A percentile compares a stretch with the other conserved stretches of the same genome.
These are phyloP conservation scores for Anthophora plumipes DNA, from an alignment of 2,888 invertebrate genomes.

Conservation along the genomic window DNA sequence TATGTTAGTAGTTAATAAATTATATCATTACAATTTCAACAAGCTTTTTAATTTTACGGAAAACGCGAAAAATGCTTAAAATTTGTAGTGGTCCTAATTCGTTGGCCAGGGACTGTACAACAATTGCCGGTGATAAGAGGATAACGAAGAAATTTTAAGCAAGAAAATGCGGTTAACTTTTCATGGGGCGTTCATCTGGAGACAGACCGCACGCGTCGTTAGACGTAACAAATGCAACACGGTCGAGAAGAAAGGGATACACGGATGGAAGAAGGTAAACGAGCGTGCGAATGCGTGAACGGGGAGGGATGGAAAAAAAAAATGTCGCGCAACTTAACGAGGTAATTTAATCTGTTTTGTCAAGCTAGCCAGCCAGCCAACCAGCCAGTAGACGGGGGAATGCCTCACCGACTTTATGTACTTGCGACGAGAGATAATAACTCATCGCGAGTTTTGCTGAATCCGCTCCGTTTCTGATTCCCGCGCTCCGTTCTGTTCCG, in stretches of 20 bases:
- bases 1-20: too few relatives aligned
- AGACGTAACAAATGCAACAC: constrained; percentile 49
- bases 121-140: too few relatives aligned
- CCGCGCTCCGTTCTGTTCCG: neutral
- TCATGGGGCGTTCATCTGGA: constrained; percentile 13
- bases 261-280: constrained; percentile 38
- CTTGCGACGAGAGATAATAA: constrained; percentile 64
- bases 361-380: constrained; percentile 31
- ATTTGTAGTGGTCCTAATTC: too few relatives aligned
- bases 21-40: too few relatives aligned
- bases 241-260: constrained; percentile 3
- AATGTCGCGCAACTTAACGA: constrained; percentile 62
- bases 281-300: constrained; percentile 41
- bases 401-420: constrained; percentile 40
- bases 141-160: neutral
- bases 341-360: constrained; percentile 70
- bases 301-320: constrained; percentile 30
- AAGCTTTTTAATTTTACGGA: too few relatives aligned
- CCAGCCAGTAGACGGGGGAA: constrained; percentile 20
- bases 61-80: too few relatives aligned
- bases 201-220: constrained; percentile 35
- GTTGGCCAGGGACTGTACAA: too few relatives aligned
- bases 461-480: constrained; percentile 39
- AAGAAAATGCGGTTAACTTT: constrained; percentile 7
- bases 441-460: constrained; percentile 60